These are phyloP conservation scores for Phaenicophaeus curvirostris DNA, from an alignment of 2,797 vertebrate genomes.

Conservation along the genomic window DNA sequence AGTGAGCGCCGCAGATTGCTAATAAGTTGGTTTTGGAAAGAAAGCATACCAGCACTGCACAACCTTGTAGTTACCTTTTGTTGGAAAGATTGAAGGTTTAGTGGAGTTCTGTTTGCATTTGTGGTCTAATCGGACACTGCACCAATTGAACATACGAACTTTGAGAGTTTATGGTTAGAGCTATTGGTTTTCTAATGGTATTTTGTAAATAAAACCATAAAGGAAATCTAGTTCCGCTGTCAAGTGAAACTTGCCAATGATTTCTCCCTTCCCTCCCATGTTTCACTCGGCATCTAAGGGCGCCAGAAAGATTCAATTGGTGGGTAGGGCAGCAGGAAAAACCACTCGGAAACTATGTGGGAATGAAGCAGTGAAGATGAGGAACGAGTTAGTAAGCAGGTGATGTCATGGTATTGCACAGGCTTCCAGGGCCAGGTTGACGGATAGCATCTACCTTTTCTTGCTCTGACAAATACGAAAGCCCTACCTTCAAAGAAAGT, in stretches of 20 bases:
- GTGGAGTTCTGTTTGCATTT: not conserved
- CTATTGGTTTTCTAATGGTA: not conserved
- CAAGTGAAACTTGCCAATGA: not conserved
- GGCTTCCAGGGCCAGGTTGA: not conserved
- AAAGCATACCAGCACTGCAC: not conserved
- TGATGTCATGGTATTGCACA: slow-evolving; percentile 28
- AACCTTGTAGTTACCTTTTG: not conserved
- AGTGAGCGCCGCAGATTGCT: not conserved
- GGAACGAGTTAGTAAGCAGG: not conserved
- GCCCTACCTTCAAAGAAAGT: slow-evolving; percentile 27
- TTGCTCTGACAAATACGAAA: slow-evolving; percentile 36
- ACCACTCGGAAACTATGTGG: not conserved
- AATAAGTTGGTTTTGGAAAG: not conserved
- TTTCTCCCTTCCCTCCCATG: not conserved
- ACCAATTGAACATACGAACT: not conserved
- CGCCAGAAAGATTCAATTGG: not conserved
- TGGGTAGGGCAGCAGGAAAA: not conserved
- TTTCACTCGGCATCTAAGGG: not conserved
- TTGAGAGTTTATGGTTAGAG: not conserved
- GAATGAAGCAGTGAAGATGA: not conserved
- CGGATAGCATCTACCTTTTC: slow-evolving; percentile 25
- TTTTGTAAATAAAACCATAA: not conserved
- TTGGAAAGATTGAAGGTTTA: not conserved
- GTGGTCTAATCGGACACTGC: not conserved
- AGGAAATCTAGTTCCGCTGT: not conserved